Conservation (phyloP, 2,113 vertebrate species). For the Arizona elegans region DNA sequence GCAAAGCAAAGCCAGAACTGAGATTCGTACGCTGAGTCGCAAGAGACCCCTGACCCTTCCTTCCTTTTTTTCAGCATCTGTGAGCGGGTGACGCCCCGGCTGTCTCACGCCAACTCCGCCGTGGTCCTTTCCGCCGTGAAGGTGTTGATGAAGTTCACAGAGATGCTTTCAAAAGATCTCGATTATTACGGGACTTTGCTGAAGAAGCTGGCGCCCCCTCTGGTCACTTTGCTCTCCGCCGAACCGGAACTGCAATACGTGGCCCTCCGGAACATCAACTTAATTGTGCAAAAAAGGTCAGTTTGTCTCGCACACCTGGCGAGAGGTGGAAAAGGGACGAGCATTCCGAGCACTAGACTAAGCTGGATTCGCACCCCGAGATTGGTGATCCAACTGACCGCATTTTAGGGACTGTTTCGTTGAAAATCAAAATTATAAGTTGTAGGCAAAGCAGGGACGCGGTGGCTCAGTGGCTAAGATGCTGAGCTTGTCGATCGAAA, state of each 20-base stretch:
- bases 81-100: conserved; percentile 91
- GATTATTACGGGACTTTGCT: conserved; percentile 95
- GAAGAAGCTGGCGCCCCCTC: conserved; percentile 94
- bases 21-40: not conserved
- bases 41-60: not conserved
- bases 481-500: too few relatives aligned
- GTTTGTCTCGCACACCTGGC: fast-evolving
- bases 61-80: conserved; percentile 80
- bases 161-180: conserved; percentile 96
- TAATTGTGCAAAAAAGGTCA: conserved; percentile 97
- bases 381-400: too few relatives aligned
- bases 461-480: too few relatives aligned
- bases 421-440: too few relatives aligned
- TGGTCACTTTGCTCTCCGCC: conserved; percentile 92
- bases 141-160: conserved; percentile 99
- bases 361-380: not conserved
- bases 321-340: fast-evolving
- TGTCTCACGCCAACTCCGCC: conserved; percentile 96
- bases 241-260: conserved; percentile 97
- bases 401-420: too few relatives aligned
- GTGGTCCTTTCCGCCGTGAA: conserved; percentile 96
- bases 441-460: too few relatives aligned
- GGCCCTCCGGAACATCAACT: conserved; percentile 97
- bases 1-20: too few relatives aligned
- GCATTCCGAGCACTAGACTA: not conserved